These are phyloP conservation scores for Unio pictorum DNA, from an alignment of 2,888 invertebrate species.

Conservation along the genomic window DNA sequence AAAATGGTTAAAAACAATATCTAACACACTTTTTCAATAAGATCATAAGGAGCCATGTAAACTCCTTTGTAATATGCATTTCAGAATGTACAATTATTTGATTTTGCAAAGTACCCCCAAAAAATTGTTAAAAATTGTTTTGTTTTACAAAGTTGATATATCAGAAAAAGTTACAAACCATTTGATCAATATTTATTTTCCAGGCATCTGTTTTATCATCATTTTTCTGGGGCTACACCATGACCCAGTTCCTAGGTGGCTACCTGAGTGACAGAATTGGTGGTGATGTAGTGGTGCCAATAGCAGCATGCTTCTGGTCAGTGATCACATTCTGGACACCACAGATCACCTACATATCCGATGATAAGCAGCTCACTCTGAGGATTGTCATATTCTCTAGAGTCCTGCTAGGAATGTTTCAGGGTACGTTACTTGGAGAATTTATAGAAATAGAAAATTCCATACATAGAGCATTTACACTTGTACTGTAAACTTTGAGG, in stretches of 20 bases:
- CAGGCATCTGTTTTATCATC: constrained; percentile 80
- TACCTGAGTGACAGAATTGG: constrained; percentile 75
- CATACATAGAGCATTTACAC: too few relatives aligned
- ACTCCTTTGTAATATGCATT: neutral
- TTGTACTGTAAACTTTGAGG: too few relatives aligned
- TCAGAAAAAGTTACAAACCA: neutral
- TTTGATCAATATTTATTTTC: constrained; percentile 8
- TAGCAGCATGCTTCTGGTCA: constrained; percentile 76
- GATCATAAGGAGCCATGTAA: neutral
- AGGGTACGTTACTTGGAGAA: constrained; percentile 67
- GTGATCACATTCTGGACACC: constrained; percentile 69
- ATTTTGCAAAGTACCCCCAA: neutral
- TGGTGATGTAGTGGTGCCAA: constrained; percentile 78
- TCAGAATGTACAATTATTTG: neutral
- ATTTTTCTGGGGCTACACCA: constrained; percentile 83
- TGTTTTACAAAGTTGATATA: neutral
- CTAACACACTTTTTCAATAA: too few relatives aligned
- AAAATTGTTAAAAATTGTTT: neutral
- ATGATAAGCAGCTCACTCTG: constrained; percentile 73
- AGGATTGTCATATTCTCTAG: constrained; percentile 77
- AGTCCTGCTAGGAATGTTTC: constrained; percentile 79
- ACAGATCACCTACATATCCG: constrained; percentile 68
- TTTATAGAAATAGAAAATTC: too few relatives aligned
- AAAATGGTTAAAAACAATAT: too few relatives aligned
- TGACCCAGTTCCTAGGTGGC: constrained; percentile 76